Base-by-base conservation (phyloP, 2,113 vertebrate genomes). In the Apteryx mantelli region DNA sequence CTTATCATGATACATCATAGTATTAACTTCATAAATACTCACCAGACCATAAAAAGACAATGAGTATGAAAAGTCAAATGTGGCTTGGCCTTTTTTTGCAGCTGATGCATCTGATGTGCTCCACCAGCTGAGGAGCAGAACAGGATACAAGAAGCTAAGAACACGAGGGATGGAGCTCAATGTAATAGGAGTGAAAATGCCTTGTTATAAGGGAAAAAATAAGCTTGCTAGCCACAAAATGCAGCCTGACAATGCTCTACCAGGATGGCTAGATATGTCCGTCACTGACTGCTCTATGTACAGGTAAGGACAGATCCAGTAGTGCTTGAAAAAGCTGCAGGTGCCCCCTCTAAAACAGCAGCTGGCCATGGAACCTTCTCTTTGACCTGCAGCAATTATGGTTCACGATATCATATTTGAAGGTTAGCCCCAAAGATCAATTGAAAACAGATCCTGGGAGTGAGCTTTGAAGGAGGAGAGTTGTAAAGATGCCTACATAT, bases 241-340 rank as follows among this genome's bases (percentile, higher is more conserved):
- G 26, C 74, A 30, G 36, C 9, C 36, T 55, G 68, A 61, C 19
- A 74, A 74, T 36, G 50, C 64, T 90, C 76, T 90, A 68, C 82
- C 82, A 83, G 60, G 71, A 77, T 52, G 91, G 55, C 58, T 48
- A 82, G 48, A 3, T 82, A 60, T 48, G 78, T 80, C 89, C 4
- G 3, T 82, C 84, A 73, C 75, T 5, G 71, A 81, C 69, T 40
- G 66, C 75, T 65, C 77, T 34, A 19, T 26, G 75, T 70, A 73
- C 74, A 82, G 69, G 13, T 14, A 78, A 66, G 78, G 65, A 75
- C 65, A 94, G 85, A 93, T 10, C 79, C 86, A 93, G 24, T 21
- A 69, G 74, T 90, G 92, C 79, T 82, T 94, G 94, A 97, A 11
- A 1, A 2, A 96, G 86, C 93, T 88, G 95, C 93, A 90, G 90